Evolutionary conservation across 2,113 vertebrate genomes (phyloP), one percentile per base, ranked within the genome.

Genomic region (Nanorana parkeri): DNA sequence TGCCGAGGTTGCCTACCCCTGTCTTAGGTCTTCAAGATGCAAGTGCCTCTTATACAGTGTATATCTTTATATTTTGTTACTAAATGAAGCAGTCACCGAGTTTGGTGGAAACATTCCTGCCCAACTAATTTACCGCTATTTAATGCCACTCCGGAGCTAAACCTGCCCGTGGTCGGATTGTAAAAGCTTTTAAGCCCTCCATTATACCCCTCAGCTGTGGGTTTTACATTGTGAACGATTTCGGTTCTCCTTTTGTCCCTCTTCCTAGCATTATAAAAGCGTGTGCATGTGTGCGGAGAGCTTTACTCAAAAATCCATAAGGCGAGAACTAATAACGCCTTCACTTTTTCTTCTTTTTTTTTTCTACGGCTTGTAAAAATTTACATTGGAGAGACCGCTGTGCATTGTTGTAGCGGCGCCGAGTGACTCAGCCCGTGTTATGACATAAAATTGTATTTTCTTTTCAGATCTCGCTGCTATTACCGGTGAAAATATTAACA

Each of bases 401-500:
- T 74, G 28, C 71, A 36, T 58, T 36, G 71, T 74, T 60, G 23
- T 74, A 16, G 5, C 2, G 5, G 23, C 7, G 54, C n/a, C 21
- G 26, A 58, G 71, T 58, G 54, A 36, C 71, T 74, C 54, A 74
- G 26, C 20, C 69, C 1, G 47, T 73, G 26, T 58, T 58, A 17
- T 73, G 69, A 74, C 71, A 60, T 36, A 17, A 21, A 74, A 58
- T 36, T 60, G 29, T 74, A 74, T 36, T 74, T 56, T 60, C 71
- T 21, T 47, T 36, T 29, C 26, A 32, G 17, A 24, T n/a, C 51
- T 56, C 24, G 11, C 17, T 28, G 68, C 23, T 55, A 13, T 20
- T 28, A 23, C 17, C 0, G 26, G 26, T 6, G 28, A 58, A 60
- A 58, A 74, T 58, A 36, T 74, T 74, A 74, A 58, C 56, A 58